Conservation (phyloP, 2,113 vertebrate genomes). For the Verasper variegatus region DNA sequence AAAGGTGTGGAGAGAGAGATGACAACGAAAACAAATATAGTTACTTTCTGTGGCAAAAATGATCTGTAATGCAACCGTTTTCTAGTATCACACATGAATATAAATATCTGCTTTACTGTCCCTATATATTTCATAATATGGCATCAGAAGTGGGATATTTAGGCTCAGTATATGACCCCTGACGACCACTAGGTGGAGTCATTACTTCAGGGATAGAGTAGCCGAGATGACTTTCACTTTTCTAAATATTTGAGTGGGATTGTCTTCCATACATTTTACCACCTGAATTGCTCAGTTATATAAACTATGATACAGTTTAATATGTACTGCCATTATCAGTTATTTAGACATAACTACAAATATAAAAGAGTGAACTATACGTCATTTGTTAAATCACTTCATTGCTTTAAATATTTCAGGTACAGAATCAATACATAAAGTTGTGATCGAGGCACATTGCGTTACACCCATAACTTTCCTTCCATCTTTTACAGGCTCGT, state of each 20-base stretch:
- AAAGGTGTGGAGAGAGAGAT: not conserved
- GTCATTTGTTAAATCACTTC: not conserved
- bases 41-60: not conserved
- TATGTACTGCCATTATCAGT: not conserved
- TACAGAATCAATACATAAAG: slow-evolving; percentile 15
- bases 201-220: slow-evolving; percentile 27
- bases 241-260: not conserved
- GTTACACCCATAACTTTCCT: slow-evolving; percentile 2
- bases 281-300: not conserved
- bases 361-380: slow-evolving; percentile 19
- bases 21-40: not conserved
- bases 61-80: not conserved
- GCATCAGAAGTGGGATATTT: not conserved
- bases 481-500: not conserved
- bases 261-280: not conserved
- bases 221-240: not conserved
- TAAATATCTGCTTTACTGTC: not conserved
- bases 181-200: slow-evolving; percentile 56
- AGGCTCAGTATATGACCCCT: not conserved
- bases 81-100: not conserved
- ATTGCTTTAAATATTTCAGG: slow-evolving; percentile 13
- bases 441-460: slow-evolving; percentile 49
- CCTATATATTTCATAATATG: not conserved
- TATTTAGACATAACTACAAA: slow-evolving; percentile 23
- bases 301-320: not conserved